Base-by-base conservation (phyloP, 2,797 vertebrate species). In the Acanthiza pusilla region DNA sequence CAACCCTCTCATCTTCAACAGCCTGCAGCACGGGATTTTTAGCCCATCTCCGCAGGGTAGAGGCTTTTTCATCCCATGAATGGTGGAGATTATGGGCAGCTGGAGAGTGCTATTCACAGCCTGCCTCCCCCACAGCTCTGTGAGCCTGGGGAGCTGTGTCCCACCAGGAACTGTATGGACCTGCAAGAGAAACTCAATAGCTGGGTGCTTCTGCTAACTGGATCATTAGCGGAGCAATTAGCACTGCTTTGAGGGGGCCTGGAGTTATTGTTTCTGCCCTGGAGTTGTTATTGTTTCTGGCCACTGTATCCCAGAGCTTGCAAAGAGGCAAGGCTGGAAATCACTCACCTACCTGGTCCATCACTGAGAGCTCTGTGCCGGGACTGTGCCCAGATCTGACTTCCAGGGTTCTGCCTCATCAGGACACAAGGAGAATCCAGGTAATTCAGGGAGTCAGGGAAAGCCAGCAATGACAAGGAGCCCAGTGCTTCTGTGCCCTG, bases 401-500 rank as follows among this genome's bases (percentile, higher is more conserved):
- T 36, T 60, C n/a, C 1, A 2, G 8, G 16, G 18, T 57, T n/a
- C 19, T 51, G 40, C 58, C 45, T 89, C 13, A 9, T 29, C 27
- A 32, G 12, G 25, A 21, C 62, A 66, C 21, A 27, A 40, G 42
- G n/a, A 57, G 19, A 66, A 40, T 27, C 29, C 45, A 47, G 30
- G 40, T 10, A 25, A 62, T 34, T 16, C 19, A 80, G 48, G 0
- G 0, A 36, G 34, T 58, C 2, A 2, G 38, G 26, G 48, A 70
- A 82, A 77, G 71, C 16, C 40, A 71, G 18, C 50, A 50, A 17
- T 23, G 20, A 23, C 0, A 1, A 25, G 5, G 13, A 91, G 4
- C 29, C 47, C 70, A 8, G 40, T 10, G 42, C 17, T 93, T 34
- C 62, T 68, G 26, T 6, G 8, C 58, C 32, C n/a, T 23, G 10